Base-by-base conservation (phyloP, 2,113 vertebrate species). In the Sakesphorus luctuosus region DNA sequence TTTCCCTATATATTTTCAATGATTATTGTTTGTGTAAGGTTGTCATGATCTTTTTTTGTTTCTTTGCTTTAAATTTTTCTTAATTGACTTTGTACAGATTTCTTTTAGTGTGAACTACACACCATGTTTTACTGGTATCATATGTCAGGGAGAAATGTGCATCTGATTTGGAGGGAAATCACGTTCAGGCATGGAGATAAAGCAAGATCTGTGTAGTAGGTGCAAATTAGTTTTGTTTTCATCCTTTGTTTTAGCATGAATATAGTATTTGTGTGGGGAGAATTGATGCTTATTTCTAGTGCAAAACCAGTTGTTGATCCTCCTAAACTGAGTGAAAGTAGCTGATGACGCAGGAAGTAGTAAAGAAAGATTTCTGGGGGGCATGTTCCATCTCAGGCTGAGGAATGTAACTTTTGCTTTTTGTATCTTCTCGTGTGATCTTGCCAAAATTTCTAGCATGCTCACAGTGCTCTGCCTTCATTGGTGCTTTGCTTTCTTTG, bases 401-500 rank as follows among this genome's bases (percentile, higher is more conserved):
- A 33, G 25, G 38, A 86, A 66, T 8, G 17, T 65, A 87, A 50
- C 84, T 94, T 95, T 79, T 83, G 28, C 62, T 67, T 94, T 93
- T 93, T 4, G 2, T 94, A 86, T 91, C 85, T 80, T 88, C 47
- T 67, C 0, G 0, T 93, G 43, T 47, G 68, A 86, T 90, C 92
- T 92, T 92, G 82, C 90, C 91, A 93, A 74, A 87, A 91, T 85
- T 91, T 96, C 50, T 66, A 77, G 38, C 76, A 0, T 59, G 68
- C 75, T 84, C 35, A 7, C 61, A 56, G 55, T 49, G 36, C 69
- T 50, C 75, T 74, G 43, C 81, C 72, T 94, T 90, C 47, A 44
- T 87, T 84, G 56, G 87, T 81, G 72, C 72, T 90, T 85, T 84
- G 65, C 75, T 94, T 94, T 95, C 96, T 88, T 94, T 91, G 90